Percentiles rank a stretch among this genome's conserved stretches.
phyloP scores from a whole-genome alignment of 2,797 vertebrate species.

The Hozukius guyotensis region DNA sequence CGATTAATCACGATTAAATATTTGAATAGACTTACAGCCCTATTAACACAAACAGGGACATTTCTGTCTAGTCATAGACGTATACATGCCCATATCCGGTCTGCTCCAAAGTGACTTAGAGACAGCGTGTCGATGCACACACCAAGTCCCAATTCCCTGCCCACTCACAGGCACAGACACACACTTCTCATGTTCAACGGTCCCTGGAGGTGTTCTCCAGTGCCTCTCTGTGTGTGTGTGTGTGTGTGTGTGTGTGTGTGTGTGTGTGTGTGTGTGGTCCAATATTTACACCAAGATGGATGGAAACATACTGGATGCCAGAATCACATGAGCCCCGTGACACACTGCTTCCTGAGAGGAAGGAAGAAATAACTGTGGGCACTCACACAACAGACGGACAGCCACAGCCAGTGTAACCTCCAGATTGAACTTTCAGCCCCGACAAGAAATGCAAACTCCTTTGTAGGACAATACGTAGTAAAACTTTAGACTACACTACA shows the following conservation, averaged over 20 bases:
- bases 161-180: conserved; percentile 51
- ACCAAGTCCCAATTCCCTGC: conserved; percentile 72
- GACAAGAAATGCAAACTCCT: not conserved
- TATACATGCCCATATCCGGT: conserved; percentile 4
- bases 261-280: conserved; percentile 27
- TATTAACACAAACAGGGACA: not conserved
- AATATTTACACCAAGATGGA: conserved; percentile 43
- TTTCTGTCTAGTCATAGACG: not conserved
- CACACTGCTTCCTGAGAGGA: not conserved
- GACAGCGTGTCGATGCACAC: conserved; percentile 53
- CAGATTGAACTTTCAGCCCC: not conserved
- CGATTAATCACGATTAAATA: too few species aligned
- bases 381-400: not conserved
- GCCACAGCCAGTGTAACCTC: not conserved
- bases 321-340: conserved; percentile 21
- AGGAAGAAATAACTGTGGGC: not conserved
- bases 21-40: too few species aligned
- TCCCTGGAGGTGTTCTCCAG: conserved; percentile 50
- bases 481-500: not conserved
- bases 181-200: conserved; percentile 44
- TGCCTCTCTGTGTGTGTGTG: not conserved
- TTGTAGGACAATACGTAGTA: not conserved
- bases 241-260: too few species aligned
- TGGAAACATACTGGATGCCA: conserved; percentile 17
- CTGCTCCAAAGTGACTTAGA: conserved; percentile 40